Percentiles rank a stretch among this genome's conserved stretches.
Evolutionary conservation across 2,113 vertebrate species (phyloP).

Genomic region (Pluvianellus socialis): DNA sequence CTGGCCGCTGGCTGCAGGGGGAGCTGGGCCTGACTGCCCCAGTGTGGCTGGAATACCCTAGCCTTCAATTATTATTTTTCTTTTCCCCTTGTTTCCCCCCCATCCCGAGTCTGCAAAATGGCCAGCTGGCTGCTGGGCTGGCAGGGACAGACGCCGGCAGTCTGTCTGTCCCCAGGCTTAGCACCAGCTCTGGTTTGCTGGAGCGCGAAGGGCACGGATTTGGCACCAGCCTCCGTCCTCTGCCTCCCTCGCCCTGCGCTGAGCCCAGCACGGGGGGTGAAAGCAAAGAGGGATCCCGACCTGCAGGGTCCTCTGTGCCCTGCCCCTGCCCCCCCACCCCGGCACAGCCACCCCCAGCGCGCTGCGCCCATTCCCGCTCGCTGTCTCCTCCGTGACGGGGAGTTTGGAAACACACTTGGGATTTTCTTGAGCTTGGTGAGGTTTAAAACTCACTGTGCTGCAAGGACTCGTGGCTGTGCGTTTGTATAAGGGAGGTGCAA

Average conservation of each 20-base stretch:
- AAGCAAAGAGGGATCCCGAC: not conserved
- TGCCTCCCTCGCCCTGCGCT: not conserved
- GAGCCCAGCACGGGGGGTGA: rapidly evolving
- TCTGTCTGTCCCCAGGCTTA: not conserved
- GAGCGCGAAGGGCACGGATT: not conserved
- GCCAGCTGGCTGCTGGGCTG: not conserved
- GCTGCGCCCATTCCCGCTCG: rapidly evolving
- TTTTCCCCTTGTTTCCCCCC: not conserved
- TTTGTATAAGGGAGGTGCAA: conserved; percentile 1
- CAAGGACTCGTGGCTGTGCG: not conserved
- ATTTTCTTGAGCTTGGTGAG: not conserved
- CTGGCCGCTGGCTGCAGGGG: not conserved
- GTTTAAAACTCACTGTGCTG: not conserved
- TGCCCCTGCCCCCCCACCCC: too few species aligned
- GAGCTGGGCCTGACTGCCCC: rapidly evolving
- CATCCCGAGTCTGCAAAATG: not conserved
- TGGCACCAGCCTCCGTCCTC: not conserved
- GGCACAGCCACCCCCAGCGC: not conserved
- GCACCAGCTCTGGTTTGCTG: not conserved
- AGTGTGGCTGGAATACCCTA: not conserved
- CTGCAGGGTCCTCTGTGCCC: not conserved
- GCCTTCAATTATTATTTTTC: not conserved
- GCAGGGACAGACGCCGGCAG: not conserved
- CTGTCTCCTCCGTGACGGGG: not conserved
- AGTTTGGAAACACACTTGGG: not conserved